These are phyloP conservation scores for Micronisus gabar DNA, from an alignment of 2,113 vertebrate genomes.

Conservation along the genomic window DNA sequence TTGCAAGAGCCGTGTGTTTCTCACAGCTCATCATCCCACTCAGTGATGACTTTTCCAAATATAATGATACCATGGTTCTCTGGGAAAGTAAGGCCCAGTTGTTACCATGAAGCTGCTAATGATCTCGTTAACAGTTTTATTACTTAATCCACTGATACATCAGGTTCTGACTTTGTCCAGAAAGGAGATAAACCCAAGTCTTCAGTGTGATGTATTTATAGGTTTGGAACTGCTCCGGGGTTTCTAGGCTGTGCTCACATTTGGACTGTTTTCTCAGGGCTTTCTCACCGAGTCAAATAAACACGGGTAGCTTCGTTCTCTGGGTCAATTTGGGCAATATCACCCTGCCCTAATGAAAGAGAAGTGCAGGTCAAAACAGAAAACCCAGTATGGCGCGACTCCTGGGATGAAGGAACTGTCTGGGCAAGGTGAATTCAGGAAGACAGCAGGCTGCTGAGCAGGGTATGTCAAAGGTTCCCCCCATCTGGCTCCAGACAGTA, in stretches of 20 bases:
- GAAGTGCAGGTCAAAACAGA: neutral
- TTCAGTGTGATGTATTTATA: neutral
- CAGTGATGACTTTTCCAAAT: neutral
- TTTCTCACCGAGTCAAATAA: neutral
- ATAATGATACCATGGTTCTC: accelerated
- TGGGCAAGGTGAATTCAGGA: neutral
- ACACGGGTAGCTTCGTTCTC: neutral
- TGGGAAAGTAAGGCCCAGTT: neutral
- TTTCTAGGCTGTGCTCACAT: neutral
- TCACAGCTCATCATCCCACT: neutral
- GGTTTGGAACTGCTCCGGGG: neutral
- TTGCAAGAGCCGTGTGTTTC: neutral
- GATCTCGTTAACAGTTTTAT: neutral
- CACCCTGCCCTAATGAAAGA: neutral
- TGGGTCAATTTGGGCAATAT: neutral
- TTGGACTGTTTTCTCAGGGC: neutral
- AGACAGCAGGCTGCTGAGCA: neutral
- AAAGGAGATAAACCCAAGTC: neutral
- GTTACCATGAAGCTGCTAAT: neutral
- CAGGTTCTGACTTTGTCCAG: neutral
- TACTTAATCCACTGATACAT: neutral
- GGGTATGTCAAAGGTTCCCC: neutral
- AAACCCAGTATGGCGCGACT: neutral
- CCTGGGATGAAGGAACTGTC: neutral
- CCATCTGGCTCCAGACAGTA: neutral